Percentiles rank a stretch among this genome's conserved stretches.
Evolutionary conservation across 2,888 invertebrate species (phyloP).

Genomic region (Chironomus tentans): DNA sequence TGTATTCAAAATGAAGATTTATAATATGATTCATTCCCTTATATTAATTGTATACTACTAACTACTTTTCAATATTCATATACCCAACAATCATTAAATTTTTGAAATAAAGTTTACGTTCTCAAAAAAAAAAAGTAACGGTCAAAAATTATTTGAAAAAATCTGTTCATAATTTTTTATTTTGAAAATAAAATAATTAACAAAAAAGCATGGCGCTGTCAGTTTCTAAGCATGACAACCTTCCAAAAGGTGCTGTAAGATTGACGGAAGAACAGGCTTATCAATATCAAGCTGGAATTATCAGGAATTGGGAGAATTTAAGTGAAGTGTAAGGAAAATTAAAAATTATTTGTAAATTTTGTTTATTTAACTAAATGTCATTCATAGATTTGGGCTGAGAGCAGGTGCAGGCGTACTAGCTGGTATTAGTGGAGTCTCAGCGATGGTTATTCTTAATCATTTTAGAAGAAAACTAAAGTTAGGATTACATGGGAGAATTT

Average conservation of each 20-base stretch:
- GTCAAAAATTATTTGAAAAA: no score
- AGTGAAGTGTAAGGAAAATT: slow-evolving; percentile 50
- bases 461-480: slow-evolving; percentile 55
- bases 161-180: no score
- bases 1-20: no score
- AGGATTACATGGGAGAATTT: slow-evolving; percentile 47
- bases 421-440: slow-evolving; percentile 45
- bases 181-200: background rate
- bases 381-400: slow-evolving; percentile 46
- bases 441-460: slow-evolving; percentile 52
- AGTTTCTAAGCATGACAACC: slow-evolving; percentile 39
- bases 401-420: slow-evolving; percentile 48
- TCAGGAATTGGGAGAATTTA: slow-evolving; percentile 50
- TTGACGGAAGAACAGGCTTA: slow-evolving; percentile 51
- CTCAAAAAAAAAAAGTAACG: no score
- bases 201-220: slow-evolving; percentile 47
- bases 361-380: slow-evolving; percentile 19
- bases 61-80: no score
- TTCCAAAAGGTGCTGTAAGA: slow-evolving; percentile 53
- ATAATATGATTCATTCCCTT: no score
- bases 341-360: slow-evolving; percentile 8
- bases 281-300: slow-evolving; percentile 49
- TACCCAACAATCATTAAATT: no score
- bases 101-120: no score
- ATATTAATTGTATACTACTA: no score